Percentiles rank a stretch among this genome's conserved stretches.
These are phyloP conservation scores for Ceratina japonica DNA, from an alignment of 1,140 invertebrate species.

Conservation along the genomic window DNA sequence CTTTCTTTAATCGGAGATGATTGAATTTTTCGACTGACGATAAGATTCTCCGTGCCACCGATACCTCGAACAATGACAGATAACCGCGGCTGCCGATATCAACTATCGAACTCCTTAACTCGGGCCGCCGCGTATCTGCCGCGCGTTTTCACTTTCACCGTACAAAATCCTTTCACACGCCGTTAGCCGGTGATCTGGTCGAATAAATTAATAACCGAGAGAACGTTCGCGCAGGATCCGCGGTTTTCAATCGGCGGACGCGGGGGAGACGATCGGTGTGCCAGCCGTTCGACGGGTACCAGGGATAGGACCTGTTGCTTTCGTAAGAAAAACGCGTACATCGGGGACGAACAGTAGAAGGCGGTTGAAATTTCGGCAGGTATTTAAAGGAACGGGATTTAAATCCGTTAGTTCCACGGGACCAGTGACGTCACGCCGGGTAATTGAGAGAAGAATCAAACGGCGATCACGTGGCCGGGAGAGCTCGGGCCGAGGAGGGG, in stretches of 20 bases:
- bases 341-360: not conserved
- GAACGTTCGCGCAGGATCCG: not conserved
- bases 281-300: not conserved
- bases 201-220: not conserved
- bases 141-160: constrained; percentile 15
- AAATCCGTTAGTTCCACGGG: constrained; percentile 25
- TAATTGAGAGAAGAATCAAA: constrained; percentile 22
- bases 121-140: not conserved
- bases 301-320: constrained; percentile 27
- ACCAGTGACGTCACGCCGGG: constrained; percentile 1
- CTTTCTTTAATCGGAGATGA: not conserved
- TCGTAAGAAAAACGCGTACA: not conserved
- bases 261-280: not conserved
- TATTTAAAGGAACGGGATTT: constrained; percentile 20
- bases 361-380: not conserved
- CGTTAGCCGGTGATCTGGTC: not conserved
- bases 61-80: no score
- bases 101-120: not conserved
- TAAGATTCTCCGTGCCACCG: no score
- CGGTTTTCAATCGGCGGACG: no score
- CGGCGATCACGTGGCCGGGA: not conserved
- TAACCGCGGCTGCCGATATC: no score
- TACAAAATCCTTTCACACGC: not conserved
- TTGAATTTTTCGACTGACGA: no score
- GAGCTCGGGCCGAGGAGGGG: not conserved